These are phyloP conservation scores for Sylvilagus floridanus DNA, from an alignment of 2,797 vertebrate genomes.

Conservation along the genomic window DNA sequence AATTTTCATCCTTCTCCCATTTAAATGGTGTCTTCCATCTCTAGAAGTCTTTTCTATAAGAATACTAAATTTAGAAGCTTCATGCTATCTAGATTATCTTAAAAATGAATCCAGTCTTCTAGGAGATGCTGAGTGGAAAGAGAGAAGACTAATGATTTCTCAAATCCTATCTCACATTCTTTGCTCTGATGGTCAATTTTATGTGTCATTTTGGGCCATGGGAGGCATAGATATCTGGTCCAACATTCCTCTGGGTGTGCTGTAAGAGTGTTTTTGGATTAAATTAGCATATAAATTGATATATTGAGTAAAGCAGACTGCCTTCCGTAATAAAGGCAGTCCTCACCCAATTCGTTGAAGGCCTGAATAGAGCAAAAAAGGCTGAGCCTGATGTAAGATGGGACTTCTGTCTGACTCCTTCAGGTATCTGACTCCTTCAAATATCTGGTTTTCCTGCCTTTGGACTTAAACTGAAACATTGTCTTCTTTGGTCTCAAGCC, in stretches of 20 bases:
- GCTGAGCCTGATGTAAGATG: not conserved
- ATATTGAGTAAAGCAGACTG: not conserved
- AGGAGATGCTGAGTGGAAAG: not conserved
- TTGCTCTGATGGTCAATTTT: slow-evolving; percentile 41
- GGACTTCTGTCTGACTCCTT: not conserved
- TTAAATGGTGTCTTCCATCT: not conserved
- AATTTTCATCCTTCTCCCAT: not conserved
- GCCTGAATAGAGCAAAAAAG: not conserved
- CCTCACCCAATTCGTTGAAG: not conserved
- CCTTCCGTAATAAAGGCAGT: not conserved
- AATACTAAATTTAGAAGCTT: not conserved
- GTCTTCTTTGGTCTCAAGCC: no score
- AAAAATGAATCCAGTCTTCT: slow-evolving; percentile 33
- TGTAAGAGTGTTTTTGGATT: not conserved
- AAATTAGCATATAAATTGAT: slow-evolving; percentile 3
- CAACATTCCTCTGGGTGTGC: slow-evolving; percentile 34
- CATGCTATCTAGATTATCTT: not conserved
- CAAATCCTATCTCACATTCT: not conserved
- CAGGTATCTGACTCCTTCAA: not conserved
- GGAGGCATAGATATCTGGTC: not conserved
- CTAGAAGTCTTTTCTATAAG: slow-evolving; percentile 37
- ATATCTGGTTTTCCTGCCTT: not conserved
- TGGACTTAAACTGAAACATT: not conserved
- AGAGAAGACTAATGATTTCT: not conserved
- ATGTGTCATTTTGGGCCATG: not conserved